Evolutionary conservation across 2,888 invertebrate genomes (phyloP), one percentile per base, ranked within the genome.

Genomic region (Tachystola acroxantha): DNA sequence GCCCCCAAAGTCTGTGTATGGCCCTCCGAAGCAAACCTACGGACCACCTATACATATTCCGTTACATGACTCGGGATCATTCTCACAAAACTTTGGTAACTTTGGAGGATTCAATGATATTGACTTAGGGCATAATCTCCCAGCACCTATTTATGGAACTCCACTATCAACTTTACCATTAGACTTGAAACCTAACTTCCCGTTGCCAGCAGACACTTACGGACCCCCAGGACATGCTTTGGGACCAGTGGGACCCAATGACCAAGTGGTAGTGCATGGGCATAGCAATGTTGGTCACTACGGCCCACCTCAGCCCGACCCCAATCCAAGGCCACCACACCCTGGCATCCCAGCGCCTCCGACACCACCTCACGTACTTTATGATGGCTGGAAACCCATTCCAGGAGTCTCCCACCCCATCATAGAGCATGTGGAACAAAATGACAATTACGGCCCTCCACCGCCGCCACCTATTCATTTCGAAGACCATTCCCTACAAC

Each of bases 341-440:
- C 91, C 91, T 1, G 92, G 93, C 14, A 90, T 90, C 1, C 91
- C 92, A 26, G 93, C 92, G 0, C 93, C 93, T 0, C 93, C 93
- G 1, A 93, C 93, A 1, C 93, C 92, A 4, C 91, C 93, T 3
- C 89, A 91, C 62, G 90, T 94, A 20, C 85, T 93, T 34, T 95
- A 95, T 57, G 95, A 95, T 51, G 95, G 95, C 14, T 95, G 95
- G 95, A 93, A 92, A 61, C 95, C 95, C 11, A 95, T 95, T 41
- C 91, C 94, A 6, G 94, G 94, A 0, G 52, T 82, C 0, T 81
- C 86, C 0, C 58, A 69, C 20, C 89, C 92, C 1, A 75, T 50
- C 64, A 41, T 56, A 3, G 67, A 69, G 5, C 64, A 65, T 3
- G 49, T 57, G 34, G 54, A 53, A 50, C 73, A 60, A 0, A 35